These are phyloP conservation scores for Megaustenia siamemsis DNA, from an alignment of 2,888 invertebrate genomes.

Conservation along the genomic window DNA sequence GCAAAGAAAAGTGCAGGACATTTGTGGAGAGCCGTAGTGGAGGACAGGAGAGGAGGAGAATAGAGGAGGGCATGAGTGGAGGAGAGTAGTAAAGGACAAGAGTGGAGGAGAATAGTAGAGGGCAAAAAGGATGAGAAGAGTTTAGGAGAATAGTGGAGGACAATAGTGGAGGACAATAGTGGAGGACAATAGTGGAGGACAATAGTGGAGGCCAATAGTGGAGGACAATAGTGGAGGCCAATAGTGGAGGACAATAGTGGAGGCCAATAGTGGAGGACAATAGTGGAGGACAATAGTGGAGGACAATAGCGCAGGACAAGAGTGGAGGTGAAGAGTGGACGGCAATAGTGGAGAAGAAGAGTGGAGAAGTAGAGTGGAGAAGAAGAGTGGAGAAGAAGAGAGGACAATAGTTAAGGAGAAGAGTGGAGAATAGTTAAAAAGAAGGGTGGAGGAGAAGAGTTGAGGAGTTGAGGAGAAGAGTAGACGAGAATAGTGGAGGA, in stretches of 20 bases:
- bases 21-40: not conserved
- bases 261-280: not conserved
- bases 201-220: not conserved
- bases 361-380: no score
- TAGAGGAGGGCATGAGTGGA: slow-evolving; percentile 32
- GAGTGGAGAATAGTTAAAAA: no score
- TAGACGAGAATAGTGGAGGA: no score
- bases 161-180: no score
- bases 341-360: no score
- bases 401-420: no score
- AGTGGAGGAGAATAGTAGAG: not conserved
- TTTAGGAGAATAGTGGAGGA: not conserved
- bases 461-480: no score
- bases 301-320: no score
- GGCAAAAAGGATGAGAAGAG: not conserved
- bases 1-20: no score
- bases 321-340: no score
- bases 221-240: not conserved
- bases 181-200: not conserved
- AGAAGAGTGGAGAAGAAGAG: not conserved
- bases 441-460: no score
- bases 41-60: slow-evolving; percentile 35
- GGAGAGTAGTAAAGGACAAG: slow-evolving; percentile 9
- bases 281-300: no score
- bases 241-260: not conserved